phyloP scores from a whole-genome alignment of 2,888 invertebrate genomes.

The Eulithis prunata region DNA sequence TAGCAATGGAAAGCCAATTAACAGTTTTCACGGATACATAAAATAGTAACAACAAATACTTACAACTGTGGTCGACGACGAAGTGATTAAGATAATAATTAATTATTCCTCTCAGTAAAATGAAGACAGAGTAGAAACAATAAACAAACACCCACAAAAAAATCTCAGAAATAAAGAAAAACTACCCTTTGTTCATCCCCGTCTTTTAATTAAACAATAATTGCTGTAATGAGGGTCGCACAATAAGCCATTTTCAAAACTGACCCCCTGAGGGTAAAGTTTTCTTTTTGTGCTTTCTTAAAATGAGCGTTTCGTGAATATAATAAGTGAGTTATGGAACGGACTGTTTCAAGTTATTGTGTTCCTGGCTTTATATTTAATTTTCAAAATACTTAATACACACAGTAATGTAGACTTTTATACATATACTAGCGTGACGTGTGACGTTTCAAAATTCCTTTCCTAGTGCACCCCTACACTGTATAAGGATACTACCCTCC shows the following conservation, averaged over 20 bases:
- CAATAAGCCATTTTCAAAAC: constrained; percentile 52
- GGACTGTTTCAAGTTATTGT: constrained; percentile 21
- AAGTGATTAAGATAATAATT: too few relatives aligned
- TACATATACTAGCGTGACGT: too few relatives aligned
- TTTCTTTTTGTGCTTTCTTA: constrained; percentile 45
- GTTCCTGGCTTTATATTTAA: constrained; percentile 13
- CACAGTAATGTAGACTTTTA: not conserved
- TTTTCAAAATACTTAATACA: not conserved
- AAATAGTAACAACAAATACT: too few relatives aligned
- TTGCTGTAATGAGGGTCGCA: constrained; percentile 54
- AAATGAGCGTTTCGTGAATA: constrained; percentile 24
- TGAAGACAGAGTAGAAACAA: constrained; percentile 25
- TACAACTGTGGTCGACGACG: too few relatives aligned
- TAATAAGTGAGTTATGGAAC: constrained; percentile 26
- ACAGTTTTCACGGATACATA: too few relatives aligned
- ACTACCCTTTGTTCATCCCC: constrained; percentile 40
- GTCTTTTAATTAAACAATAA: constrained; percentile 60
- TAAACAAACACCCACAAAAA: constrained; percentile 25
- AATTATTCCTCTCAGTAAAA: constrained; percentile 1
- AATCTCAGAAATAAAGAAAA: constrained; percentile 36
- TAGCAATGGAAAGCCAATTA: too few relatives aligned
- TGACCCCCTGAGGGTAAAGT: constrained; percentile 46
- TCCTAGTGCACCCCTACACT: too few relatives aligned
- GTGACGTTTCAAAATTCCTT: too few relatives aligned
- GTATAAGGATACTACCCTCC: too few relatives aligned